Evolutionary conservation across 1,140 invertebrate species (phyloP).

Genomic region (Bombyx mori): ASM3026992v2 NC_085107.1:7638501-7639000

Average conservation of each 20-base stretch:
- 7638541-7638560: background rate
- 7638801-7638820: background rate
- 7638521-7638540: constrained; percentile 6
- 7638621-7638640: constrained; percentile 49
- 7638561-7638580: constrained; percentile 9
- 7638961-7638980: too few species aligned
- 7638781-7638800: background rate
- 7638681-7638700: constrained; percentile 32
- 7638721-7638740: constrained; percentile 24
- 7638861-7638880: too few species aligned
- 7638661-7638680: constrained; percentile 42
- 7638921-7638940: too few species aligned
- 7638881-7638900: too few species aligned
- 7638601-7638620: constrained; percentile 44
- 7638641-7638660: constrained; percentile 39
- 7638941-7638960: too few species aligned
- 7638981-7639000: too few species aligned
- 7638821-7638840: too few species aligned
- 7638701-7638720: constrained; percentile 40
- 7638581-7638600: constrained; percentile 35
- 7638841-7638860: too few species aligned
- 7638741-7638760: constrained; percentile 8
- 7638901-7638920: too few species aligned
- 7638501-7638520: constrained; percentile 34
- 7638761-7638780: background rate